Conservation (phyloP, 1,140 invertebrate species). For the Drosophila orosa region DNA sequence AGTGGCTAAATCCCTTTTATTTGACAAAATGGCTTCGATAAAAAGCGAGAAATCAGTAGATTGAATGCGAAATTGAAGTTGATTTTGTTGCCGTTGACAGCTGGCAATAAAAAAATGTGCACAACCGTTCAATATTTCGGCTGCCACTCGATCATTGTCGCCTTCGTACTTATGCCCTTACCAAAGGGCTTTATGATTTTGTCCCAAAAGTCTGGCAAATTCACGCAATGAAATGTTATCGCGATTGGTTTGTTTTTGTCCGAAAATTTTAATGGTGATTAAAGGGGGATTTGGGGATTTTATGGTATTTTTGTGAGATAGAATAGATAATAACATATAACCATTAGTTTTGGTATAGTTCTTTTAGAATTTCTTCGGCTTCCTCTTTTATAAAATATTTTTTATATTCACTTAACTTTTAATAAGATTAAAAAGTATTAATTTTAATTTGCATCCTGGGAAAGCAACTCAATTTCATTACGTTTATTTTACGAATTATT, state of each 20-base stretch:
- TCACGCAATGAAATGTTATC: background rate
- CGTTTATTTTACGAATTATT: background rate
- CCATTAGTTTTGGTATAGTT: background rate
- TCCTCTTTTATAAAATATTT: background rate
- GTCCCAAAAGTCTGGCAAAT: background rate
- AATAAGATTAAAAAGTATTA: no score
- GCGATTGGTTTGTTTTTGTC: background rate
- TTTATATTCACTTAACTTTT: background rate
- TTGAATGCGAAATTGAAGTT: slow-evolving; percentile 71
- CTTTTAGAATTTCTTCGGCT: background rate
- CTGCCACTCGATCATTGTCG: slow-evolving; percentile 40
- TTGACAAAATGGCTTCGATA: slow-evolving; percentile 79
- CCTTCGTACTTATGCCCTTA: slow-evolving; percentile 14
- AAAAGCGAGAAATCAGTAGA: slow-evolving; percentile 49
- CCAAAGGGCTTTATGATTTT: background rate
- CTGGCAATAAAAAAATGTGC: slow-evolving; percentile 50
- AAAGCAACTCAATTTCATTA: background rate
- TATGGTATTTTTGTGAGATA: background rate
- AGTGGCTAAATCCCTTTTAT: slow-evolving; percentile 71
- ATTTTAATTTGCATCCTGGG: background rate
- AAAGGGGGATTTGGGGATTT: no score
- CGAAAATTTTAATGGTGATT: background rate
- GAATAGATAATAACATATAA: background rate
- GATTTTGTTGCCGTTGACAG: slow-evolving; percentile 74
- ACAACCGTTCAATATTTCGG: slow-evolving; percentile 20